Base-by-base conservation (phyloP, 2,113 vertebrate species). In the Gracilinanus agilis region DNA sequence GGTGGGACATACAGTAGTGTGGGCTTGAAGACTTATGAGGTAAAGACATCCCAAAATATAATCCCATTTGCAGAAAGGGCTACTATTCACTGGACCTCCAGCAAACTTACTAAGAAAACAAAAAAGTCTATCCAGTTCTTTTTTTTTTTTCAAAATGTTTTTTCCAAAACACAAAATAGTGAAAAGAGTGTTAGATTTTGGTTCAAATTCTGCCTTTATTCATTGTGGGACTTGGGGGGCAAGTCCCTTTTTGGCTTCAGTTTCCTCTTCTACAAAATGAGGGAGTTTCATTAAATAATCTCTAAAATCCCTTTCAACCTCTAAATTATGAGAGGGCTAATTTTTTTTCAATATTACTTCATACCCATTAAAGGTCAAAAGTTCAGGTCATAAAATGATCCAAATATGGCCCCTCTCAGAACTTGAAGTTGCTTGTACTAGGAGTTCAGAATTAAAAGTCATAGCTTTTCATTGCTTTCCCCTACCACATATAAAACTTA, bases 251-350 rank as follows among this genome's bases (percentile, higher is more conserved):
- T 54, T 49, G 49, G 49, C 49, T 49, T 49, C 49, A 49, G 49
- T 49, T 49, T 49, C 49, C 49, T 49, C 49, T n/a, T n/a, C 49
- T 49, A 49, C 49, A 49, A 49, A 49, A 49, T 5, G 5, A 49
- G 49, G 5, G 49, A 2, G 5, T 49, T 49, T 49, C 49, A 49
- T 49, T 49, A 49, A 5, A 49, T 49, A 49, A 49, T 49, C 49
- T 49, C 49, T 49, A 49, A 49, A 49, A 49, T 49, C 49, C 49
- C 49, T 49, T 49, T 49, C 49, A 3, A 2, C 9, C 0, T 54
- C 25, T 6, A 0, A 1, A 11, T 44, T 25, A 23, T 5, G 12
- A 7, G 8, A 8, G 55, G 2, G 1, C n/a, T 19, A 23, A 53
- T 8, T 1, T 21, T 19, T n/a, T 2, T 13, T 40, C 55, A 4